Conservation (phyloP, 1,140 invertebrate genomes). For the Microplitis mediator region DNA sequence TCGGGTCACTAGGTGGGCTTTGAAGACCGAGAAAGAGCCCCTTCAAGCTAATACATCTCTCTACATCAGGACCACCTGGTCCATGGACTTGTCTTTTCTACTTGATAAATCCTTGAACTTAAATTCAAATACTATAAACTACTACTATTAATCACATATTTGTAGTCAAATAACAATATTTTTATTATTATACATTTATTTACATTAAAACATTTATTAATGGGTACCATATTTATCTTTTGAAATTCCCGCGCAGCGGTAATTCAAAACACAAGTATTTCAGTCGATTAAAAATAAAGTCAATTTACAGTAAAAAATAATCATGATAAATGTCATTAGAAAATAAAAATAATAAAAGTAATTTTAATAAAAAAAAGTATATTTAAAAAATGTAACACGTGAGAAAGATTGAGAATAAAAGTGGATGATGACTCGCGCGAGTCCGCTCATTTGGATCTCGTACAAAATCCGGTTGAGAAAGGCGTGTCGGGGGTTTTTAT, state of each 20-base stretch:
- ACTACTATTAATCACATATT: too few relatives aligned
- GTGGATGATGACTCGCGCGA: neutral
- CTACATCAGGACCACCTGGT: too few relatives aligned
- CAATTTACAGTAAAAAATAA: neutral
- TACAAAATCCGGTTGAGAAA: constrained; percentile 8
- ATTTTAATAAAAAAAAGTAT: neutral
- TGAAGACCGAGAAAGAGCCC: constrained; percentile 29
- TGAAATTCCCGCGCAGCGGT: too few relatives aligned
- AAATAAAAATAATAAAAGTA: neutral
- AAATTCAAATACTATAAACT: too few relatives aligned
- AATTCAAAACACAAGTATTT: too few relatives aligned
- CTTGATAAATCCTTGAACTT: too few relatives aligned
- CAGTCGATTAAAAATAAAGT: neutral
- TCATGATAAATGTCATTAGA: constrained; percentile 1
- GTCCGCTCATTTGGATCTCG: constrained; percentile 3
- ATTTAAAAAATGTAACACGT: constrained; percentile 4
- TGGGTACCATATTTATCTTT: too few relatives aligned
- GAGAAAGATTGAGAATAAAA: neutral
- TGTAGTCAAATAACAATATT: too few relatives aligned
- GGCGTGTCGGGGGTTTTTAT: constrained; percentile 6
- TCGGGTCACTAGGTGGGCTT: constrained; percentile 33
- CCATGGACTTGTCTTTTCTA: too few relatives aligned
- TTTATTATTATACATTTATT: too few relatives aligned
- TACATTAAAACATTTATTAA: too few relatives aligned
- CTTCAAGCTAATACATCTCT: too few relatives aligned